Percentiles rank a stretch among this genome's conserved stretches.
Conservation (phyloP, 2,113 vertebrate species). For the Engystomops pustulosus region DNA sequence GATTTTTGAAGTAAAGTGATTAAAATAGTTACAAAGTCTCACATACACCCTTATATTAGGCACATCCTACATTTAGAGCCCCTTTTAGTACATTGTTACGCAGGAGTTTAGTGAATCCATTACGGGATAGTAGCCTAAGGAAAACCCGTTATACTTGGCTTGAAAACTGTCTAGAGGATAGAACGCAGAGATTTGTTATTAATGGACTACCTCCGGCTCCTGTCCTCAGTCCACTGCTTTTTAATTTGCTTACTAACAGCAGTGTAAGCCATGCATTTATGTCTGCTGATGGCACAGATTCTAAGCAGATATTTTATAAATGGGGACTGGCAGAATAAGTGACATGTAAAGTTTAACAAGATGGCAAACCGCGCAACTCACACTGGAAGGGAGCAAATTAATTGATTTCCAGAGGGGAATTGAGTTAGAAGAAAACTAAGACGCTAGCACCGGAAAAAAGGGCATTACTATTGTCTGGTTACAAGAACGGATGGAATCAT, state of each 20-base stretch:
- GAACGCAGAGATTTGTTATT: constrained; percentile 33
- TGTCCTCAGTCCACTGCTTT: constrained; percentile 49
- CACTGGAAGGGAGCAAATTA: neutral
- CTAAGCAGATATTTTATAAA: constrained; percentile 33
- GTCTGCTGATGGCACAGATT: constrained; percentile 22
- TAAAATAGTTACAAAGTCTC: too few relatives aligned
- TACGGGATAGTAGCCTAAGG: constrained; percentile 24
- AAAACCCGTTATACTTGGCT: constrained; percentile 15
- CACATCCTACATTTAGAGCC: neutral
- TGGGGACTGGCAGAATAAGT: constrained; percentile 25
- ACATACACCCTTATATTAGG: too few relatives aligned
- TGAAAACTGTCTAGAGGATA: constrained; percentile 41
- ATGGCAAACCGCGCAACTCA: neutral
- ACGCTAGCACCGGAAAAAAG: neutral
- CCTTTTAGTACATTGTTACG: neutral
- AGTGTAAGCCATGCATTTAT: neutral
- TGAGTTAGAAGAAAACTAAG: neutral
- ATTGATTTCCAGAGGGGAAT: constrained; percentile 9
- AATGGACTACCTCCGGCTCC: constrained; percentile 41
- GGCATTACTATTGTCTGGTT: neutral
- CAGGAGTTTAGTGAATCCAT: constrained; percentile 38
- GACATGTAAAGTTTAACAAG: constrained; percentile 32
- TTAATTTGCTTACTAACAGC: constrained; percentile 51
- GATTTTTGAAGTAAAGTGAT: too few relatives aligned
- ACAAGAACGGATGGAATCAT: neutral